Base-by-base conservation (phyloP, 2,888 invertebrate genomes). In the Zelleria hepariella region DNA sequence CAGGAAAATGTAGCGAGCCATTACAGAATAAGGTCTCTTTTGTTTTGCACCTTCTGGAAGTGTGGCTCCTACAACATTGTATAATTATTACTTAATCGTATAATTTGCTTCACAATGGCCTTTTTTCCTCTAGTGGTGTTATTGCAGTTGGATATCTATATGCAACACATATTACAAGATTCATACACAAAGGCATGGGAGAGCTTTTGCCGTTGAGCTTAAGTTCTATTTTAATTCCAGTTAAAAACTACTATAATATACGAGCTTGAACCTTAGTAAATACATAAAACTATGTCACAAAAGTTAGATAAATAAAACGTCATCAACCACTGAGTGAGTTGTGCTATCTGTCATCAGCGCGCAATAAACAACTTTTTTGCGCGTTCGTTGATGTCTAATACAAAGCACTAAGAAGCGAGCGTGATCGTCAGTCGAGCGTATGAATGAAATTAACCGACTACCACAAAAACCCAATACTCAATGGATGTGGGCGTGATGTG, bases 41-140 rank as follows among this genome's bases (percentile, higher is more conserved):
- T 80, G 65, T 68, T 47, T 71, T 72, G 68, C 48, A 55, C 61
- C 60, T 60, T 60, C 62, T 53, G 61, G 47, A 58, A 58, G 64
- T 62, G 62, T 59, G 63, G 60, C 64, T 64, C 60, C 61, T 62
- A 69, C 78, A 74, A 82, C 80, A 73, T 77, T 80, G 78, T 81
- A 74, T 75, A 75, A 77, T 59, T 80, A 82, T 78, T 80, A 73
- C 78, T 78, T 80, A 80, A 81, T 82, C 78, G 72, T 75, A 71
- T 42, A 42, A 42, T 42, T 42, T 42, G 32, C 15, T 42, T 42
- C 32, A 42, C 15, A 42, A 42, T 42, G 32, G 32, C 32, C 32
- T 42, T 42, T 42, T 42, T 42, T 42, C 32, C 32, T 42, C 32
- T 42, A 10, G 32, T 42, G 32, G 32, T 42, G 32, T 42, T 42